Evolutionary conservation across 2,888 invertebrate genomes (phyloP).

Genomic region (Mythimna vitellina): DNA sequence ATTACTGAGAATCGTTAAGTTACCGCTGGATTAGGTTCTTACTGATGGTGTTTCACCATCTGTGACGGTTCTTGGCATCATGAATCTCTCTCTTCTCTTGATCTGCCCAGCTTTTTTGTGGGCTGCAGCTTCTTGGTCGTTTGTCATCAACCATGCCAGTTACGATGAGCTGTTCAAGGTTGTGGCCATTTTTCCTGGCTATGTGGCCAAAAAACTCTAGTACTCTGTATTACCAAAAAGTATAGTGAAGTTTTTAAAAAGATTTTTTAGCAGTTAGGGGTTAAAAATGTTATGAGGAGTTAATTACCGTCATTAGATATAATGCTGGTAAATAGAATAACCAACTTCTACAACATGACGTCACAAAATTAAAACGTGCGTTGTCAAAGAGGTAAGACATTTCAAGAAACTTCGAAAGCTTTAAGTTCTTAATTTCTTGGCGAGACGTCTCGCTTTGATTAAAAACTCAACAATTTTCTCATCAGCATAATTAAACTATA

Average conservation of each 20-base stretch:
- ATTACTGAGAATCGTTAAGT: too few species aligned
- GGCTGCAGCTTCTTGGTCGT: too few species aligned
- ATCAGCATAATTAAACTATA: constrained; percentile 47
- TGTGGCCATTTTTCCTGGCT: too few species aligned
- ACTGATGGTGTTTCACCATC: too few species aligned
- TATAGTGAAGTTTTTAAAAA: neutral
- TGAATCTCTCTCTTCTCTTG: too few species aligned
- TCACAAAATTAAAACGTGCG: constrained; percentile 4
- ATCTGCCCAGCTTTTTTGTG: too few species aligned
- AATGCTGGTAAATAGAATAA: neutral
- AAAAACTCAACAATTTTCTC: constrained; percentile 50
- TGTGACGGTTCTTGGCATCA: too few species aligned
- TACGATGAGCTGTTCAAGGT: too few species aligned
- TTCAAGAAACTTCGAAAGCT: constrained; percentile 30
- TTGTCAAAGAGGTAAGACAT: constrained; percentile 20
- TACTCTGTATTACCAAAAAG: neutral
- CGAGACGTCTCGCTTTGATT: constrained; percentile 38
- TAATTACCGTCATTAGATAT: too few species aligned
- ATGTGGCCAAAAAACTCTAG: neutral
- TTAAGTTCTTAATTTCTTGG: constrained; percentile 37
- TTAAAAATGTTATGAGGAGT: neutral
- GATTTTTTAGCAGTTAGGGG: neutral
- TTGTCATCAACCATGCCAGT: too few species aligned
- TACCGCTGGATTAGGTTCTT: too few species aligned
- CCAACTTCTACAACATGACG: neutral